A percentile compares a stretch with the other conserved stretches of the same genome.
Conservation (phyloP, 2,888 invertebrate genomes). For the Anoplius nigerrimus region DNA sequence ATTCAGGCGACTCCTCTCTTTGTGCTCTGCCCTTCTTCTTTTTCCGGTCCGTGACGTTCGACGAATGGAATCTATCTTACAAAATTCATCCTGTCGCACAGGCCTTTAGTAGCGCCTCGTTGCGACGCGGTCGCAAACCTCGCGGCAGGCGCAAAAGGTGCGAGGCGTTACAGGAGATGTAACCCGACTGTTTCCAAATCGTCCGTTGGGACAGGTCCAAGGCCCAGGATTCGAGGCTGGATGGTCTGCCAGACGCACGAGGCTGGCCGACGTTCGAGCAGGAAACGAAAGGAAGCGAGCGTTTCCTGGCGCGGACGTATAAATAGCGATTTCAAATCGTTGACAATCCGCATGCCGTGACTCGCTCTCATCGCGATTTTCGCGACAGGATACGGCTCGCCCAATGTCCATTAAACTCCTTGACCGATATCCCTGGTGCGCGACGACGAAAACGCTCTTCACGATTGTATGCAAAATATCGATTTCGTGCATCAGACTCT, state of each 20-base stretch:
- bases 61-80: slow-evolving; percentile 47
- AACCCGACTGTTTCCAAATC: too few relatives aligned
- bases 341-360: slow-evolving; percentile 23
- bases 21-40: slow-evolving; percentile 43
- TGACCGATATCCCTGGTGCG: slow-evolving; percentile 59
- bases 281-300: too few relatives aligned
- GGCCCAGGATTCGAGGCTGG: too few relatives aligned
- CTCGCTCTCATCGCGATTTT: slow-evolving; percentile 25
- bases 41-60: slow-evolving; percentile 49
- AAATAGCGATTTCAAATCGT: slow-evolving; percentile 22
- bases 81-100: slow-evolving; percentile 34
- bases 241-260: too few relatives aligned
- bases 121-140: too few relatives aligned
- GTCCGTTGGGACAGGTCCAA: too few relatives aligned
- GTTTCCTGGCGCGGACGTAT: slow-evolving; percentile 7
- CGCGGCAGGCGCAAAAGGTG: too few relatives aligned
- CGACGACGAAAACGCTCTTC: slow-evolving; percentile 46
- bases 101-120: slow-evolving; percentile 14
- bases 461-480: slow-evolving; percentile 65
- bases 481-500: slow-evolving; percentile 54
- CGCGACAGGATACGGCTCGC: slow-evolving; percentile 31
- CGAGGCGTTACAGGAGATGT: too few relatives aligned
- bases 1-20: slow-evolving; percentile 45
- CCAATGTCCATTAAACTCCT: slow-evolving; percentile 45
- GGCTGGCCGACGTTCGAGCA: too few relatives aligned